Evolutionary conservation across 1,140 invertebrate genomes (phyloP).

Genomic region (Apis cerana): DNA sequence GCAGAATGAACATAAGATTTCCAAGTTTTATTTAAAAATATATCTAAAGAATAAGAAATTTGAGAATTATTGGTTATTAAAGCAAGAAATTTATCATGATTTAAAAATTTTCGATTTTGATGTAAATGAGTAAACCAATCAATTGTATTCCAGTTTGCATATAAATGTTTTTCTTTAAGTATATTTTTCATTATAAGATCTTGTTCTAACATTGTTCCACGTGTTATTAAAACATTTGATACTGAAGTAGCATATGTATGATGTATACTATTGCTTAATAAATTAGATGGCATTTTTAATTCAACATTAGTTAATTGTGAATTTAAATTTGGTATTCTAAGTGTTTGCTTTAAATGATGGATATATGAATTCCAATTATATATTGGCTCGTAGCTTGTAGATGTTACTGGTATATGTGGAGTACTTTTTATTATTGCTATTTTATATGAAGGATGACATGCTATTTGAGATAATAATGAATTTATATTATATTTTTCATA

Average conservation of each 20-base stretch:
- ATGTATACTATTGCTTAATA: constrained; percentile 38
- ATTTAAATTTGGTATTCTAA: constrained; percentile 61
- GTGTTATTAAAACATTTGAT: constrained; percentile 76
- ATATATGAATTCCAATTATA: constrained; percentile 73
- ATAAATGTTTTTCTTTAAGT: constrained; percentile 72
- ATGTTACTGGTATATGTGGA: constrained; percentile 68
- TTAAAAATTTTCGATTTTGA: constrained; percentile 74
- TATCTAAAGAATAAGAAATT: constrained; percentile 74
- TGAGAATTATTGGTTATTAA: constrained; percentile 80
- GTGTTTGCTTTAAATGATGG: constrained; percentile 72
- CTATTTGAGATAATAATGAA: constrained; percentile 74
- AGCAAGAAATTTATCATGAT: constrained; percentile 78
- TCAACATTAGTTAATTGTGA: constrained; percentile 62
- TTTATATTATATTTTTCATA: constrained; percentile 60
- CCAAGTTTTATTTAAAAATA: constrained; percentile 79
- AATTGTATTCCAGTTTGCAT: constrained; percentile 76
- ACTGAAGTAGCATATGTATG: constrained; percentile 71
- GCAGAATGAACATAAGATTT: constrained; percentile 79
- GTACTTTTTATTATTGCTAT: constrained; percentile 78
- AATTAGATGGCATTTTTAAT: constrained; percentile 57
- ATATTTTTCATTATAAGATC: constrained; percentile 64
- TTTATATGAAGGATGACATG: constrained; percentile 80
- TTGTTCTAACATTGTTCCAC: constrained; percentile 66
- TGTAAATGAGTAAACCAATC: constrained; percentile 76
- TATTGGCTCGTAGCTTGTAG: constrained; percentile 70